Percentiles rank a stretch among this genome's conserved stretches.
phyloP scores from a whole-genome alignment of 2,797 vertebrate species.

The Galago senegalensis region DNA sequence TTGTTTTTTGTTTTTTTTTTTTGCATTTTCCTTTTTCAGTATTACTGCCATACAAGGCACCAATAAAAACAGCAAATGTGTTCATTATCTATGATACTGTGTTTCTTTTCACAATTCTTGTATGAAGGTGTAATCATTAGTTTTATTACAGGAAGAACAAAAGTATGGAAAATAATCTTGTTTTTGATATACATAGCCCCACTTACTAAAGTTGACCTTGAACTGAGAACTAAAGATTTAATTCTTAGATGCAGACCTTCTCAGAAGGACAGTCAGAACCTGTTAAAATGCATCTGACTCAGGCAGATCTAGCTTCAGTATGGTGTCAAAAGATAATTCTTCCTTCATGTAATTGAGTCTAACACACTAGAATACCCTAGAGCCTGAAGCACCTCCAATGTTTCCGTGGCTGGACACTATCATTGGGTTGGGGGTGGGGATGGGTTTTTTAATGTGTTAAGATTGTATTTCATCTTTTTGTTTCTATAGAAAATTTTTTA shows the following conservation, averaged over 20 bases:
- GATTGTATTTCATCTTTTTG: neutral
- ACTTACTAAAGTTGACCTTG: neutral
- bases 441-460: neutral
- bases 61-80: slow-evolving; percentile 99
- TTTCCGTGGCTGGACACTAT: neutral
- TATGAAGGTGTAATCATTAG: neutral
- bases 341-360: neutral
- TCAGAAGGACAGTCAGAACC: neutral
- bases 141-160: slow-evolving; percentile 54
- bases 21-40: slow-evolving; percentile 98
- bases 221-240: neutral
- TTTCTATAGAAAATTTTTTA: neutral
- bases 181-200: neutral
- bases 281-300: neutral
- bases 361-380: neutral
- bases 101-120: slow-evolving; percentile 87
- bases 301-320: neutral
- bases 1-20: slow-evolving; percentile 62
- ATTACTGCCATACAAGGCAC: slow-evolving; percentile 99
- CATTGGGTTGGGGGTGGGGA: neutral
- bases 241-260: neutral
- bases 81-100: slow-evolving; percentile 92
- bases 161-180: slow-evolving; percentile 11
- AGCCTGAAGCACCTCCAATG: neutral
- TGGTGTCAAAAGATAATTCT: neutral